These are phyloP conservation scores for Metopia argyrocephala DNA, from an alignment of 2,888 invertebrate species.

Conservation along the genomic window DNA sequence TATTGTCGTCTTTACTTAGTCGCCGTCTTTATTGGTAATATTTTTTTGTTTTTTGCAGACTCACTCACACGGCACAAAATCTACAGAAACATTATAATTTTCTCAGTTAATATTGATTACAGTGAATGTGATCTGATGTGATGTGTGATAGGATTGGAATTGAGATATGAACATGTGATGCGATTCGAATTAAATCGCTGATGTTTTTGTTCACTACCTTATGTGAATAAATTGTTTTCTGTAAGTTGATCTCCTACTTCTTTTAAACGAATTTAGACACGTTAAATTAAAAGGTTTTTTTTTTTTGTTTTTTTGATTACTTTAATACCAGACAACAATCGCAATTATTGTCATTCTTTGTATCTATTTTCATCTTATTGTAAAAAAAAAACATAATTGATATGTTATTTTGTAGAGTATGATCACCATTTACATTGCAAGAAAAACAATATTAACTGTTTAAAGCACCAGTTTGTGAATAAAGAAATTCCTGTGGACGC, in stretches of 20 bases:
- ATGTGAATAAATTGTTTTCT: neutral
- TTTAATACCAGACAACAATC: conserved; percentile 28
- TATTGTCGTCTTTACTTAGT: conserved; percentile 49
- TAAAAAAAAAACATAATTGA: conserved; percentile 31
- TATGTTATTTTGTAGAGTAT: conserved; percentile 41
- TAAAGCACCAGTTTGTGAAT: too few species aligned
- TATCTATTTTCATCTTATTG: neutral
- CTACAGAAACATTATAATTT: neutral
- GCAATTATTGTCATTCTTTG: conserved; percentile 36
- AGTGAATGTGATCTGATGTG: neutral
- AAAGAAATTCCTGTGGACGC: too few species aligned
- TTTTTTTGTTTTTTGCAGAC: neutral
- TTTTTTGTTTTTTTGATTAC: too few species aligned
- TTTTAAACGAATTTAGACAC: conserved; percentile 18
- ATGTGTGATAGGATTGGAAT: neutral
- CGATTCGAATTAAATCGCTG: neutral
- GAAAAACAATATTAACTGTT: too few species aligned
- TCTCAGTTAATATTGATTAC: neutral
- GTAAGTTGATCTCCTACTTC: neutral
- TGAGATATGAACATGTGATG: neutral
- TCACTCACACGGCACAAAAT: conserved; percentile 28
- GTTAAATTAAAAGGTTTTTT: conserved; percentile 38
- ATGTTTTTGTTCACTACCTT: neutral
- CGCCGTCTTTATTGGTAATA: neutral
- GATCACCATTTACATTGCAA: too few species aligned